phyloP scores from a whole-genome alignment of 2,888 invertebrate genomes.

The Nomada hirtipes region DNA sequence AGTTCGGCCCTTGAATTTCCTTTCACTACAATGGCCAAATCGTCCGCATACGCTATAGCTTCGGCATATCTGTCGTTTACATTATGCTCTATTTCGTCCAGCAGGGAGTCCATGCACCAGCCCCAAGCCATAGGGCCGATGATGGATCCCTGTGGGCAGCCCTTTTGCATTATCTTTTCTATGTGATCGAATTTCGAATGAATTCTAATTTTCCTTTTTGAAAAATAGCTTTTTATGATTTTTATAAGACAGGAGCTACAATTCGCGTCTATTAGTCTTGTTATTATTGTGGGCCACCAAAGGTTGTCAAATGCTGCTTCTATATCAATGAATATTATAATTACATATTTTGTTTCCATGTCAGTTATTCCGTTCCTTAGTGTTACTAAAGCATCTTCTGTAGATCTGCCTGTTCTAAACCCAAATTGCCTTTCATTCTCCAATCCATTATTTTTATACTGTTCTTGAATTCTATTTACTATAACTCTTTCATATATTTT shows the following conservation, averaged over 20 bases:
- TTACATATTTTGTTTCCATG: not conserved
- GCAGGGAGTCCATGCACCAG: not conserved
- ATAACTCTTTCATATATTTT: conserved; percentile 30
- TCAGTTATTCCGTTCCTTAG: not conserved
- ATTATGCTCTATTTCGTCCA: not conserved
- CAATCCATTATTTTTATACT: not conserved
- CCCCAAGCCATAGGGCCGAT: not conserved
- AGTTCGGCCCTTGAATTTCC: not conserved
- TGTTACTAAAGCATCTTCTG: not conserved
- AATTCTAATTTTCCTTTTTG: not conserved
- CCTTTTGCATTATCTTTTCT: not conserved
- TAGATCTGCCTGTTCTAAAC: not conserved
- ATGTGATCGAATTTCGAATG: not conserved
- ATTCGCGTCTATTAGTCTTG: no score
- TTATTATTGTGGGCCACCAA: not conserved
- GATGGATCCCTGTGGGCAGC: not conserved
- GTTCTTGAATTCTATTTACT: not conserved
- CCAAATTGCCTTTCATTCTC: not conserved
- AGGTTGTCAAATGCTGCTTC: not conserved
- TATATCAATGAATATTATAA: not conserved
- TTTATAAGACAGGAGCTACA: not conserved
- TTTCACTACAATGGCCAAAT: not conserved
- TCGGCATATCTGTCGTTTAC: not conserved
- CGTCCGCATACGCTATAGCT: not conserved
- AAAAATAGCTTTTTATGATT: not conserved